phyloP scores from a whole-genome alignment of 2,888 invertebrate genomes.

The Bombylius discolor region DNA sequence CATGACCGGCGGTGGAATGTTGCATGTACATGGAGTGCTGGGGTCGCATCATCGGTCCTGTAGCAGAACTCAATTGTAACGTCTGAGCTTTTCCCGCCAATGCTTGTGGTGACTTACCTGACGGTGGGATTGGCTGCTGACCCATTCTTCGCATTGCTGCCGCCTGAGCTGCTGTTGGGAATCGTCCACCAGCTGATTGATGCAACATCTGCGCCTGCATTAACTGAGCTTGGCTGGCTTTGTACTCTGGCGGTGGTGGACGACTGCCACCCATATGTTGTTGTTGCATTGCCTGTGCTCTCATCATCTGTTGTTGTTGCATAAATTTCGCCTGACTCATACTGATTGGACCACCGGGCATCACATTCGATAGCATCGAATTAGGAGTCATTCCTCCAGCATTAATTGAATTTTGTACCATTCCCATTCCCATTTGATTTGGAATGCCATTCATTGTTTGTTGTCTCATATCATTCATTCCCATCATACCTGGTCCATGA shows the following conservation, averaged over 20 bases:
- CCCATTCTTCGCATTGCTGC: slow-evolving; percentile 47
- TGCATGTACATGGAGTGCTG: slow-evolving; percentile 46
- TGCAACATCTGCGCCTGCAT: slow-evolving; percentile 45
- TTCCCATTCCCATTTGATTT: slow-evolving; percentile 15
- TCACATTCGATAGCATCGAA: slow-evolving; percentile 17
- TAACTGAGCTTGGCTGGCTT: slow-evolving; percentile 42
- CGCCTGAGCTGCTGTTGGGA: slow-evolving; percentile 41
- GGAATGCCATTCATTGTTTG: slow-evolving; percentile 15
- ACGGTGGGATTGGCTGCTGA: slow-evolving; percentile 60
- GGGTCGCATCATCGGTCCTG: slow-evolving; percentile 56
- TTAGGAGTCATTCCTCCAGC: slow-evolving; percentile 19
- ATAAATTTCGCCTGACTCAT: slow-evolving; percentile 50
- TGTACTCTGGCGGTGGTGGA: slow-evolving; percentile 79
- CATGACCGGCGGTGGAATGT: slow-evolving; percentile 28
- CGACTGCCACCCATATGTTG: slow-evolving; percentile 44
- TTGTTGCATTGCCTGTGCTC: slow-evolving; percentile 38
- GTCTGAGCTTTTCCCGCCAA: not conserved
- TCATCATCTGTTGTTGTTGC: slow-evolving; percentile 52
- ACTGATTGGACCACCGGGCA: slow-evolving; percentile 22
- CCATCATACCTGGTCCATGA: slow-evolving; percentile 14
- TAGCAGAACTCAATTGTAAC: slow-evolving; percentile 2
- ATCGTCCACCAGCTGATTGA: slow-evolving; percentile 36
- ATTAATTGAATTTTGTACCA: slow-evolving; percentile 24
- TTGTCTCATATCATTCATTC: slow-evolving; percentile 12
- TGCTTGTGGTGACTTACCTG: slow-evolving; percentile 37